Evolutionary conservation across 2,113 vertebrate species (phyloP).

Genomic region (Picathartes gymnocephalus): DNA sequence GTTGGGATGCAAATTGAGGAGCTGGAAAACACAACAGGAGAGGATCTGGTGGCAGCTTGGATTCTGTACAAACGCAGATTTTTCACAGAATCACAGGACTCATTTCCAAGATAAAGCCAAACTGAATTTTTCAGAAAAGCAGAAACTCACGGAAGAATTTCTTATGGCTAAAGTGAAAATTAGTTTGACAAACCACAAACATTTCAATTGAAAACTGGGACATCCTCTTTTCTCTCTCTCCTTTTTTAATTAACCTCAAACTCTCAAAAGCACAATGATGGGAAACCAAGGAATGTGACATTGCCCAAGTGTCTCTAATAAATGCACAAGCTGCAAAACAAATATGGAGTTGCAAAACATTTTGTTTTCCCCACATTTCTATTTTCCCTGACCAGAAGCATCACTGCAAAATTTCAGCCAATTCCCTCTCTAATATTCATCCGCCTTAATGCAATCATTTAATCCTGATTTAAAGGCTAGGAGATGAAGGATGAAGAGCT

Average conservation of each 20-base stretch:
- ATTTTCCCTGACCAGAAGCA: neutral
- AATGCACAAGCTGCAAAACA: conserved; percentile 17
- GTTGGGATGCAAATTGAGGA: neutral
- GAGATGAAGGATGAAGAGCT: conserved; percentile 44
- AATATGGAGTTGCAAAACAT: conserved; percentile 1
- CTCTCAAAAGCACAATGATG: conserved; percentile 7
- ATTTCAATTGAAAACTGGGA: neutral
- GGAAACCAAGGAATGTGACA: conserved; percentile 3
- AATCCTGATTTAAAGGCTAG: conserved; percentile 35
- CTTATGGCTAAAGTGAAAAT: neutral
- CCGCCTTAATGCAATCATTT: conserved; percentile 12
- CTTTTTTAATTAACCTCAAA: neutral
- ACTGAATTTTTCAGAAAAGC: neutral
- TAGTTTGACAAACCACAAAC: neutral
- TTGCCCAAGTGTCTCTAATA: conserved; percentile 18
- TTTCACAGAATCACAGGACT: neutral
- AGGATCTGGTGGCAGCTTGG: neutral
- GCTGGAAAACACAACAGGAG: neutral
- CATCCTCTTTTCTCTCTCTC: neutral
- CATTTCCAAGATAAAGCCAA: neutral
- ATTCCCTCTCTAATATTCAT: conserved; percentile 12
- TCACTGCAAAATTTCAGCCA: conserved; percentile 24
- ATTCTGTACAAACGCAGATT: neutral
- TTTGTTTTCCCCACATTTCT: conserved; percentile 11
- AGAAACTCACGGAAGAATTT: neutral